Base-by-base conservation (phyloP, 2,797 vertebrate genomes). In the Chaunax sp. region DNA sequence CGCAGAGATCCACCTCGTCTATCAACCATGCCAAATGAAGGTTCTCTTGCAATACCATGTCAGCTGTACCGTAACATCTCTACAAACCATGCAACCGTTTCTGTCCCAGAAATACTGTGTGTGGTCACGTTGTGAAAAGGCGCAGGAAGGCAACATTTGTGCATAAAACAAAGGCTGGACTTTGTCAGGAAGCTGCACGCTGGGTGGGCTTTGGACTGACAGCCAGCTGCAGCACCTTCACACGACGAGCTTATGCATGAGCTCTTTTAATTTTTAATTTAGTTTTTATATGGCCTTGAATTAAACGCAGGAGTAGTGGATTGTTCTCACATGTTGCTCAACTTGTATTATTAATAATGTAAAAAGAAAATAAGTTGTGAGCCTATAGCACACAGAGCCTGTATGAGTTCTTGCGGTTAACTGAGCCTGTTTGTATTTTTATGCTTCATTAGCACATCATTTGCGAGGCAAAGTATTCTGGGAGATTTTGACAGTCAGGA, bases 261-360 rank as follows among this genome's bases (percentile, higher is more conserved):
- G 71, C 77, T 61, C 70, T 8, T 77, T 76, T 70, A 82, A 87
- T 74, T 35, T 35, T 35, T 11, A 62, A 67, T 80, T 68, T 86
- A 83, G 82, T 59, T 89, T 72, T 81, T 81, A 84, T 89, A 93
- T 86, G 82, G 46, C 64, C 76, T 69, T 77, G 80, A 79, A 90
- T 89, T 81, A 82, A 77, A 90, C 52, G 75, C 63, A 44, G 79
- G 44, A 66, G 68, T 25, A 9, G 40, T 1, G 57, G 62, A 87
- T 91, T 90, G 81, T 83, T 86, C 84, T 91, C 86, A 77, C 80
- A 79, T 77, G 86, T 75, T 78, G 80, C 80, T 90, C 87, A 81
- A 89, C 72, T 83, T 62, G 73, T 85, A 90, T 91, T 90, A 90
- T 84, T 88, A 77, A 91, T 80, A 81, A 77, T 54, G 64, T 89